Evolutionary conservation across 2,113 vertebrate genomes (phyloP).

Genomic region (Archilochus colubris): DNA sequence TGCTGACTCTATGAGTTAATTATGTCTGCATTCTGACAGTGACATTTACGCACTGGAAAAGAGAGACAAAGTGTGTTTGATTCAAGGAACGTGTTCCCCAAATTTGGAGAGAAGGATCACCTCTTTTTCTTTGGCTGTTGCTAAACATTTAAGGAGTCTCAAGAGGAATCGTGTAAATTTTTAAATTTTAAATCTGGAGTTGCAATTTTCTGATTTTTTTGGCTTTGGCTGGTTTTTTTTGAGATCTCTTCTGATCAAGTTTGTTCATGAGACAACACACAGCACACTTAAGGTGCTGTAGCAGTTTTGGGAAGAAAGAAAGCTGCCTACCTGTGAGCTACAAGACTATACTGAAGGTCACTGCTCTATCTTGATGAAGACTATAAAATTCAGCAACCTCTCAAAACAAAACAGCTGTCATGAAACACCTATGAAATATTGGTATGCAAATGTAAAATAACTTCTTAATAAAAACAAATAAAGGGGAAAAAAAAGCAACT

Average conservation of each 20-base stretch:
- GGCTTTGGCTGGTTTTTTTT: not conserved
- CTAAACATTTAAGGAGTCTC: not conserved
- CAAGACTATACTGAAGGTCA: not conserved
- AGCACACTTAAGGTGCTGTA: not conserved
- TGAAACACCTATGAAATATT: not conserved
- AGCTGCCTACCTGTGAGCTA: not conserved
- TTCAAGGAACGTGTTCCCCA: not conserved
- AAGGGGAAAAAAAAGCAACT: not conserved
- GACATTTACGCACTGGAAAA: not conserved
- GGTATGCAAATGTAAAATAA: not conserved
- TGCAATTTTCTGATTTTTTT: not conserved
- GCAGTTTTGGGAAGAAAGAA: not conserved
- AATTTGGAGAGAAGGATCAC: not conserved
- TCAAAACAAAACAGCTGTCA: not conserved
- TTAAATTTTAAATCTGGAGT: not conserved
- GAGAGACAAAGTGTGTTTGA: not conserved
- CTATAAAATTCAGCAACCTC: not conserved
- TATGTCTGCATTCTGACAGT: not conserved
- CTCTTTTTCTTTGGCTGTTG: not conserved
- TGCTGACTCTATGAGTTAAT: not conserved
- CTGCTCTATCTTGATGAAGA: not conserved
- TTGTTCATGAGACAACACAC: not conserved
- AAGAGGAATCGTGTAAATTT: not conserved
- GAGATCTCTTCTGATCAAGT: not conserved
- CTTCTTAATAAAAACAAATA: not conserved